Conservation (phyloP, 2,888 invertebrate genomes). For the Mantis religiosa region DNA sequence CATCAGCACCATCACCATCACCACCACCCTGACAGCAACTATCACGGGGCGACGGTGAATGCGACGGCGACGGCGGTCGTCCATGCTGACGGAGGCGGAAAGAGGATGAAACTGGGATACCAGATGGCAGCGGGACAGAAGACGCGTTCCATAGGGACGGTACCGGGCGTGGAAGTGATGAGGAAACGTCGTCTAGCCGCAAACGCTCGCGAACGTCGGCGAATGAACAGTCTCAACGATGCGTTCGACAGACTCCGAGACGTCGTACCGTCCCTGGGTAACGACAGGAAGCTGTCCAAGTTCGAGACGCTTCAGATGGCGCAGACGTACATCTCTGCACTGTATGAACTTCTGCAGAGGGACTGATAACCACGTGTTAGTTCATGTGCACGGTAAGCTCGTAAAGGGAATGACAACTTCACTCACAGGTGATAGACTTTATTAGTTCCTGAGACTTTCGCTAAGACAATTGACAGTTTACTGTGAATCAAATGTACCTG, state of each 20-base stretch:
- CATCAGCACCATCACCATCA: background rate
- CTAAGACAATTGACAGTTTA: background rate
- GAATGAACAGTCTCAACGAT: constrained; percentile 73
- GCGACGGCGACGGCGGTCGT: background rate
- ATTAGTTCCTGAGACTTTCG: background rate
- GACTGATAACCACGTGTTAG: constrained; percentile 34
- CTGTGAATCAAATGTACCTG: no score
- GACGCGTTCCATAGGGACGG: constrained; percentile 33
- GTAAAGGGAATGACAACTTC: no score
- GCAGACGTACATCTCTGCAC: constrained; percentile 67
- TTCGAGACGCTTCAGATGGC: constrained; percentile 78
- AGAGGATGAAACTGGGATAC: background rate
- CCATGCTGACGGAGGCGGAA: background rate
- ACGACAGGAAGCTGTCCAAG: constrained; percentile 69
- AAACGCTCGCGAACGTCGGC: constrained; percentile 66
- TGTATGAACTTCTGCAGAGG: constrained; percentile 60
- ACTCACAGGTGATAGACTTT: no score
- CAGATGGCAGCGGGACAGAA: background rate
- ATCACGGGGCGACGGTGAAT: background rate
- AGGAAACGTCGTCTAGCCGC: constrained; percentile 64
- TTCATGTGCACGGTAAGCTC: no score
- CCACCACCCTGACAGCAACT: background rate
- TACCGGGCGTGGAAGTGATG: constrained; percentile 54
- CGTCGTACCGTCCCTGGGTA: constrained; percentile 66
- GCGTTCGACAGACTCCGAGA: constrained; percentile 69